Evolutionary conservation across 2,888 invertebrate genomes (phyloP).

Genomic region (Spilarctia lutea): DNA sequence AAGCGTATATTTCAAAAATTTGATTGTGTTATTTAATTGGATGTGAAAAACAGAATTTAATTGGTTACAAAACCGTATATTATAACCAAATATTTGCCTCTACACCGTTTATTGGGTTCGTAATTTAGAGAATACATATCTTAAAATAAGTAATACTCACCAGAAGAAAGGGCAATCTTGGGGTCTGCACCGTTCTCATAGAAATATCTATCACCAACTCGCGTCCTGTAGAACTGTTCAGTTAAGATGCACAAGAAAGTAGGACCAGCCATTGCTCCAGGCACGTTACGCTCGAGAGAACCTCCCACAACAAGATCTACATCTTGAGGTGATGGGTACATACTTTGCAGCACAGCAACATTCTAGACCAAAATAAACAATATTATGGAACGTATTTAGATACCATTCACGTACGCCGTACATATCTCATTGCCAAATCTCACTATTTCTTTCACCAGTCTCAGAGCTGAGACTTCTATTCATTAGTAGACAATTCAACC

Average conservation of each 20-base stretch:
- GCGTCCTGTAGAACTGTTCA: conserved; percentile 94
- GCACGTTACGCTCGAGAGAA: conserved; percentile 91
- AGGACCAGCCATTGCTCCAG: conserved; percentile 93
- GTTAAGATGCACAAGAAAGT: conserved; percentile 95
- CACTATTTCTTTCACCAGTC: too few species aligned
- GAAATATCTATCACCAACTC: conserved; percentile 95
- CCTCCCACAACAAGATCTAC: conserved; percentile 96
- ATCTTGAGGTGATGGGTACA: conserved; percentile 92
- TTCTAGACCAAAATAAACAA: conserved; percentile 77
- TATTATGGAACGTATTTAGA: background rate
- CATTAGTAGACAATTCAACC: background rate
- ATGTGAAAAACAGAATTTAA: too few species aligned
- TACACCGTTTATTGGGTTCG: background rate
- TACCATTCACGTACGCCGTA: background rate
- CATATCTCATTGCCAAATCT: too few species aligned
- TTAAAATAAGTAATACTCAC: conserved; percentile 64
- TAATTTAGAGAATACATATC: background rate
- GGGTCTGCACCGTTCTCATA: conserved; percentile 89
- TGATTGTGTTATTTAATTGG: too few species aligned
- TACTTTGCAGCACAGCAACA: conserved; percentile 87
- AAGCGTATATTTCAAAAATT: too few species aligned
- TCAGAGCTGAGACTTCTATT: background rate
- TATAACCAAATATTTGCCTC: background rate
- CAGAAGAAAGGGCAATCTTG: conserved; percentile 88
- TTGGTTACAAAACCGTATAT: background rate